Base-by-base conservation (phyloP, 2,888 invertebrate species). In the Ceraclea dissimilis region DNA sequence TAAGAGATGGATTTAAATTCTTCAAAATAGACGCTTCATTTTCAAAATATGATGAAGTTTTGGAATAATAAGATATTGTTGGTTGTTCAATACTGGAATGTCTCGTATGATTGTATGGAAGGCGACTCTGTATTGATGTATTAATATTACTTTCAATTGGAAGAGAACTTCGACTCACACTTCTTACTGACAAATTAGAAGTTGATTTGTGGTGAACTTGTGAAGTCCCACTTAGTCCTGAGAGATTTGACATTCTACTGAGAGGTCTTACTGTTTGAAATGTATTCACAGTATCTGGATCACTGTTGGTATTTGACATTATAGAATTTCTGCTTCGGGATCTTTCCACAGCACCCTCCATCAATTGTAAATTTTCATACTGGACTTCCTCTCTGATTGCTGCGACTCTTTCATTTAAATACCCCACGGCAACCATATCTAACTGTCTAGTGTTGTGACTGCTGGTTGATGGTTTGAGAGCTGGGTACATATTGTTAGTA, bases 11-110 rank as follows among this genome's bases (percentile, higher is more conserved):
- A 60, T 78, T 78, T 43, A 78, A 67, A 63, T 78, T 78, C 67
- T 77, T 78, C 53, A 69, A 51, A 56, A 62, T 54, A 1, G 58
- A 59, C 11, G 53, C 54, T 20, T 60, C 60, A 13, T 56, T 59
- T 13, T 61, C 62, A 18, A 56, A 55, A 47, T 49, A 58, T 18
- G 56, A 49, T 16, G 60, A 55, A 62, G 70, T 72, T 67, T 78
- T 78, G 60, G 73, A 70, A 63, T 78, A 78, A 66, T 76, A 78
- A 2, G 77, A 75, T 64, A 76, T 71, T 18, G 76, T 74, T 6
- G 62, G 60, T 54, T 59, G 60, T 22, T 62, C 62, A 44, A 56
- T 59, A 39, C 62, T 62, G 2, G 62, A 49, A 34, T 62, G 62
- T 34, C 62, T 55, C 8, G 60, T 62, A 34, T 62, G 62, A 49